A percentile compares a stretch with the other conserved stretches of the same genome.
Conservation (phyloP, 2,888 invertebrate species). For the Anodontia alba region DNA sequence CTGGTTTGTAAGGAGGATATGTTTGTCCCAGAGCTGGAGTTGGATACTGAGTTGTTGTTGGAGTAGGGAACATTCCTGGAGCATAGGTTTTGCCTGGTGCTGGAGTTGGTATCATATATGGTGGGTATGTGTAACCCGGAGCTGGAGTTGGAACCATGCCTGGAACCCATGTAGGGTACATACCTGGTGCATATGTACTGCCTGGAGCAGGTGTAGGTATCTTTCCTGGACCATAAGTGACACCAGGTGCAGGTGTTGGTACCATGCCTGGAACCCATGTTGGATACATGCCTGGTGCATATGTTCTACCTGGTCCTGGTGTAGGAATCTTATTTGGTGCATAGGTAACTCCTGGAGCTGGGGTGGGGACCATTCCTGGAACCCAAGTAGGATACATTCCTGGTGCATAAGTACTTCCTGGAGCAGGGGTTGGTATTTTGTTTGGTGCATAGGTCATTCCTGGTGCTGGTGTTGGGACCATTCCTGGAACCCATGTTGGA, state of each 20-base stretch:
- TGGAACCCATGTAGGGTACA: slow-evolving; percentile 16
- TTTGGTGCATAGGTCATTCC: slow-evolving; percentile 56
- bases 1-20: slow-evolving; percentile 47
- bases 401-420: slow-evolving; percentile 61
- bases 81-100: slow-evolving; percentile 60
- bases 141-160: slow-evolving; percentile 23
- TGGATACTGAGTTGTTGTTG: too few relatives aligned
- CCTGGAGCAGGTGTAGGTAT: slow-evolving; percentile 46
- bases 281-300: slow-evolving; percentile 58
- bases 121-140: slow-evolving; percentile 65
- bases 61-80: slow-evolving; percentile 44
- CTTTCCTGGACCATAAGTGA: slow-evolving; percentile 42
- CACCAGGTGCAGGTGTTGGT: slow-evolving; percentile 58
- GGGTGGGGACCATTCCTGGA: slow-evolving; percentile 56
- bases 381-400: slow-evolving; percentile 54
- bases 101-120: slow-evolving; percentile 56
- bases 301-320: slow-evolving; percentile 51
- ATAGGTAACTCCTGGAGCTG: slow-evolving; percentile 58
- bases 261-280: slow-evolving; percentile 36
- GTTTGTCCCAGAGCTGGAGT: not conserved
- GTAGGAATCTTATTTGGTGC: slow-evolving; percentile 56
- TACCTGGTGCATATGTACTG: slow-evolving; percentile 46
- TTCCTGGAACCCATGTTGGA: slow-evolving; percentile 52
- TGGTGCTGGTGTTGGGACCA: slow-evolving; percentile 61
- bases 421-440: slow-evolving; percentile 51